These are phyloP conservation scores for Aratinga solstitialis DNA, from an alignment of 2,797 vertebrate genomes.

Conservation along the genomic window DNA sequence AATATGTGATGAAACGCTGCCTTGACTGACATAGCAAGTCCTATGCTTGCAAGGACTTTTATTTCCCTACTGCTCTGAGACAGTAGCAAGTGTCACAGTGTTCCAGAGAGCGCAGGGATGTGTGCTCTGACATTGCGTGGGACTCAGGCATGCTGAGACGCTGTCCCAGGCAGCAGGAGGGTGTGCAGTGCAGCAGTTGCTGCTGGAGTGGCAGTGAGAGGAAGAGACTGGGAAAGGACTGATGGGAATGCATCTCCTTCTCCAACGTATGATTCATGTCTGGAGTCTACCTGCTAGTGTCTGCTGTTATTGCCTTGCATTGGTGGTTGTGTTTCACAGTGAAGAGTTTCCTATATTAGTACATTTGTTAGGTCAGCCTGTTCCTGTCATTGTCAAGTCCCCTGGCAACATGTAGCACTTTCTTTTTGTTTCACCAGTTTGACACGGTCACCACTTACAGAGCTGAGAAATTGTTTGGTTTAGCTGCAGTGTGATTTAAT, in stretches of 20 bases:
- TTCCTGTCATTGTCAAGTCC: background rate
- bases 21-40: background rate
- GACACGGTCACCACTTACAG: background rate
- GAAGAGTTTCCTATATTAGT: background rate
- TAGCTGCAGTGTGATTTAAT: background rate
- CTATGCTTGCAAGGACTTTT: background rate
- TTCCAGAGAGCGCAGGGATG: background rate
- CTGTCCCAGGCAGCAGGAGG: background rate
- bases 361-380: background rate
- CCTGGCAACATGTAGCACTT: background rate
- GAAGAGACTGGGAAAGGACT: background rate
- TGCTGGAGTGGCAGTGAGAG: background rate
- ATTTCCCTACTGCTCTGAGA: background rate
- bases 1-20: fast-evolving
- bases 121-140: fast-evolving
- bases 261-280: background rate
- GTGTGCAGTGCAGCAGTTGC: too few species aligned
- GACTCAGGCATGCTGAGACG: background rate
- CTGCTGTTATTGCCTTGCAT: background rate
- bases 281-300: background rate
- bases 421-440: background rate
- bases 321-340: background rate
- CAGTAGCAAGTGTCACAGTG: background rate
- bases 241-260: background rate
- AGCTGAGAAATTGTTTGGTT: background rate